Evolutionary conservation across 2,113 vertebrate genomes (phyloP), one percentile per base, ranked within the genome.

Genomic region (Microcebus ravelobensis): DNA sequence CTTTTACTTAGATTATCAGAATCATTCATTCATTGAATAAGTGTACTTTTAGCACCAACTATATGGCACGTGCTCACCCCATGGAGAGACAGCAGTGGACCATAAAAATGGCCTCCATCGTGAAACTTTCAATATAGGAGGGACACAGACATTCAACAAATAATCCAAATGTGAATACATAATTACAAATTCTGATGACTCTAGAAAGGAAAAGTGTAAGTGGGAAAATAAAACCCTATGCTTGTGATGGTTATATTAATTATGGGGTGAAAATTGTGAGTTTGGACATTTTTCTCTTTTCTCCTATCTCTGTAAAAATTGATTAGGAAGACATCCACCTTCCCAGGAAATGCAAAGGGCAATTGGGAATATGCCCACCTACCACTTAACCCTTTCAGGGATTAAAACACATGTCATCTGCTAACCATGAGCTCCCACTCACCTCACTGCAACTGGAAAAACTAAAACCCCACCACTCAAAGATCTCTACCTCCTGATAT

Each of bases 1-100:
- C 39, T 97, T 87, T 92, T 90, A 90, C 20, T 96, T 63, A 83
- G 55, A 90, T 87, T 61, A 87, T 70, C 63, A 70, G 57, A 42
- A 45, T 45, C 92, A 48, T 63, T 94, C 74, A 80, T 83, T 90
- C 86, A 17, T n/a, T 68, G 57, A 96, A 23, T 92, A 93, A 85
- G 73, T 73, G 34, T 42, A 42, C 48, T 57, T 76, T 73, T 48
- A 94, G 55, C 42, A 77, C 48, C 74, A 96, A 70, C 74, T 84
- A 45, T 52, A 80, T 61, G 9, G 25, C 50, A 87, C 39, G 45
- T 45, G 79, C 34, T 94, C 85, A 65, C 15, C 76, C 13, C 76
- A 70, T 29, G 39, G 50, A 97, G 82, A 65, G 20, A 65, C 1
- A 70, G 29, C 9, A 71, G 15, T 65, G 21, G 61, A 63, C 20